Conservation (phyloP, 2,888 invertebrate genomes). For the Ochropacha duplaris region DNA sequence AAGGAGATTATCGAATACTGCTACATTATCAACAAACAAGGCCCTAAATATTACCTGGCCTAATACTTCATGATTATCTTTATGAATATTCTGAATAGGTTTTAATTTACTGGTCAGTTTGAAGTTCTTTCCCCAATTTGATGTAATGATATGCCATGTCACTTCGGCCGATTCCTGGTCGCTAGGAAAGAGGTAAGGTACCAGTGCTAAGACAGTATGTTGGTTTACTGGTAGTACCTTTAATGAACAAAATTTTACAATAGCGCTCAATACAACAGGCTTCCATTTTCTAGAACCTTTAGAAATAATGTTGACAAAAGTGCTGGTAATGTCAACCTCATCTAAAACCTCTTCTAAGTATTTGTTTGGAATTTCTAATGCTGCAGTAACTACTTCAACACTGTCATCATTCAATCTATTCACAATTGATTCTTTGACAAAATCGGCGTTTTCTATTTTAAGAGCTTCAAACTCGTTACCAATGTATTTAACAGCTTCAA, state of each 20-base stretch:
- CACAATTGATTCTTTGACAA: conserved; percentile 85
- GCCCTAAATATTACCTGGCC: conserved; percentile 56
- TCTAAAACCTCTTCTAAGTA: conserved; percentile 68
- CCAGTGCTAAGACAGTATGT: conserved; percentile 80
- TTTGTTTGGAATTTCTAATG: conserved; percentile 71
- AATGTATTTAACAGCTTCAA: conserved; percentile 86
- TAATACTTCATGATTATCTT: conserved; percentile 46
- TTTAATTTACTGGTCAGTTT: conserved; percentile 43
- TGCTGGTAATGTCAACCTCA: conserved; percentile 66
- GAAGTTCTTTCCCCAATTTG: conserved; percentile 64
- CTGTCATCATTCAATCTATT: conserved; percentile 87
- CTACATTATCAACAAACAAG: conserved; percentile 50
- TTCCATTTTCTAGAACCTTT: conserved; percentile 69
- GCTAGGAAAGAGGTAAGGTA: conserved; percentile 85
- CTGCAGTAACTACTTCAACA: conserved; percentile 82
- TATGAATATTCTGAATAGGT: conserved; percentile 34
- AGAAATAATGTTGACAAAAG: conserved; percentile 77
- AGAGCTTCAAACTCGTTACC: conserved; percentile 77
- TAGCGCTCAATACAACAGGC: conserved; percentile 59
- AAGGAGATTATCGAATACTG: conserved; percentile 52
- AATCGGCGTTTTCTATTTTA: conserved; percentile 79
- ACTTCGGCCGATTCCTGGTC: conserved; percentile 52
- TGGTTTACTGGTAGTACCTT: conserved; percentile 76
- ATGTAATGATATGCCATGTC: conserved; percentile 59
- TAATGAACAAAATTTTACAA: conserved; percentile 74